phyloP scores from a whole-genome alignment of 1,140 invertebrate species.

The Rhynchophorus ferrugineus region DNA sequence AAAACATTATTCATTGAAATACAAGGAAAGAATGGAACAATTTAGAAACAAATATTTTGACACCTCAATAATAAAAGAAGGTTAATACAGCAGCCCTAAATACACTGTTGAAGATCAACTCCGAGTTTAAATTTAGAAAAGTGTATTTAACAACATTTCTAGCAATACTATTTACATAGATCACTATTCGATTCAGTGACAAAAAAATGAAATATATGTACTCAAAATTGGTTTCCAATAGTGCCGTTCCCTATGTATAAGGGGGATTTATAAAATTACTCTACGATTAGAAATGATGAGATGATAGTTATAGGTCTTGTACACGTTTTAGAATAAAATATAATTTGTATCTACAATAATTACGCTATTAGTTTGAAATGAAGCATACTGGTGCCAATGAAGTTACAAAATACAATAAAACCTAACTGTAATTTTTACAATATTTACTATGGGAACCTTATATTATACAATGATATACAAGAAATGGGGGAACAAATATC shows the following conservation, averaged over 20 bases:
- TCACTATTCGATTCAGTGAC: too few species aligned
- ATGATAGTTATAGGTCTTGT: too few species aligned
- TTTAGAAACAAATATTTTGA: too few species aligned
- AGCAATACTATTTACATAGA: conserved; percentile 16
- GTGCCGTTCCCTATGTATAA: background rate
- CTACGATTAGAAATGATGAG: too few species aligned
- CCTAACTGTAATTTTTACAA: background rate
- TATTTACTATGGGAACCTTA: background rate
- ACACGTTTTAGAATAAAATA: background rate
- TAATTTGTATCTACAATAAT: background rate
- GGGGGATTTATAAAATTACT: too few species aligned
- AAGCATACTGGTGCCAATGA: background rate
- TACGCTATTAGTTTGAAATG: background rate
- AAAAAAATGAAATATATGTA: too few species aligned
- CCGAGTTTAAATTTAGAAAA: background rate
- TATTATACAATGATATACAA: conserved; percentile 8
- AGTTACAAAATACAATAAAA: background rate
- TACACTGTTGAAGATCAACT: conserved; percentile 7
- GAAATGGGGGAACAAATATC: conserved; percentile 1
- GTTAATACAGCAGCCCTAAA: conserved; percentile 4
- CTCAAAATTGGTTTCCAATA: background rate
- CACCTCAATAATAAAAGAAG: conserved; percentile 3
- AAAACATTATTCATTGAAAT: conserved; percentile 1
- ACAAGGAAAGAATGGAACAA: too few species aligned
- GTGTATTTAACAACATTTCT: background rate